Conservation (phyloP, 2,113 vertebrate genomes). For the Mustela lutreola region DNA sequence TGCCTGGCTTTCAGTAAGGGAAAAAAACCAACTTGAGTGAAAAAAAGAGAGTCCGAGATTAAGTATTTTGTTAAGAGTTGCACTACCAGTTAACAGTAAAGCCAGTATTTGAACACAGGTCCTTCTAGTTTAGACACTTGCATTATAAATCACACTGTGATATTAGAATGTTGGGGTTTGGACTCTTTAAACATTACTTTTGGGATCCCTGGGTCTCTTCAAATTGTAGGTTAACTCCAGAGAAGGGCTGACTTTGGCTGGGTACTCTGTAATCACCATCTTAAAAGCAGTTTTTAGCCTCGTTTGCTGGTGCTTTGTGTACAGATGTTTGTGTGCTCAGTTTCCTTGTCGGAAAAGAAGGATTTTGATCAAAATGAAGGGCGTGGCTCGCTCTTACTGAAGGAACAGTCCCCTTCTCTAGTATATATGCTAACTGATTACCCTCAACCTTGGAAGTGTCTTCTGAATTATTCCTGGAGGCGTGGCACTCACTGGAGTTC, state of each 20-base stretch:
- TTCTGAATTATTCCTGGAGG: background rate
- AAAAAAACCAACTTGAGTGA: background rate
- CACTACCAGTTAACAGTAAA: background rate
- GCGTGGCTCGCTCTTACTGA: background rate
- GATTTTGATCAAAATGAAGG: background rate
- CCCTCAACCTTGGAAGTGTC: background rate
- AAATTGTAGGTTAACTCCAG: background rate
- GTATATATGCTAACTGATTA: background rate
- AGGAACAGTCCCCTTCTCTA: background rate
- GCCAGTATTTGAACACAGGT: background rate
- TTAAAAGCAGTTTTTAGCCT: background rate
- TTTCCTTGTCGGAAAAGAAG: slow-evolving; percentile 25
- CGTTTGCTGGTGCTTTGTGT: background rate
- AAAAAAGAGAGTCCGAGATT: background rate
- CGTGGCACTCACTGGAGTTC: background rate
- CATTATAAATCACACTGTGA: background rate
- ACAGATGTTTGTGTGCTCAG: background rate
- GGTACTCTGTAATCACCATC: background rate
- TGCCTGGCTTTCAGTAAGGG: background rate
- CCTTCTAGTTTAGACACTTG: background rate
- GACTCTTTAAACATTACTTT: background rate
- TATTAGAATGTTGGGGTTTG: background rate
- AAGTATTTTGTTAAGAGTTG: background rate
- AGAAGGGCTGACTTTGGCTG: background rate
- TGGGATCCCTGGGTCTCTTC: background rate